A percentile compares a stretch with the other conserved stretches of the same genome.
Conservation (phyloP, 2,113 vertebrate species). For the Murina feae region DNA sequence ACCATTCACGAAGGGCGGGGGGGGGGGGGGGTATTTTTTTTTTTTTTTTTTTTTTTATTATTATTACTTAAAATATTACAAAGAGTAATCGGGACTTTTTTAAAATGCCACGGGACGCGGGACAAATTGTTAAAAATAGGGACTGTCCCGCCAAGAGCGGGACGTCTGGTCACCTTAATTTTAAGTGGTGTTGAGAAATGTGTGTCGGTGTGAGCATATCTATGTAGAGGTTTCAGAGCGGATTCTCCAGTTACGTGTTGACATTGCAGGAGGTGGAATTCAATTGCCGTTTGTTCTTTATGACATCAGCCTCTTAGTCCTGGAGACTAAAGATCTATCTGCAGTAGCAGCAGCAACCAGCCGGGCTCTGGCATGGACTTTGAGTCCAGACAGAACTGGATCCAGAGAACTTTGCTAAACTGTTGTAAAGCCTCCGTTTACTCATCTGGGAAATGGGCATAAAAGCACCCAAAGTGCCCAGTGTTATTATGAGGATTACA, state of each 20-base stretch:
- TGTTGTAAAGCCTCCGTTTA: neutral
- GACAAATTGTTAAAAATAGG: too few species aligned
- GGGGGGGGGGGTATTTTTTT: too few species aligned
- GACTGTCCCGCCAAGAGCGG: too few species aligned
- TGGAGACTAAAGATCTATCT: neutral
- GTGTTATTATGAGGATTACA: neutral
- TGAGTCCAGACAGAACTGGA: neutral
- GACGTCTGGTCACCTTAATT: too few species aligned
- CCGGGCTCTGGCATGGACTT: neutral
- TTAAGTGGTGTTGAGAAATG: neutral
- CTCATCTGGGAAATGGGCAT: neutral
- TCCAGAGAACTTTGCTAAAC: neutral
- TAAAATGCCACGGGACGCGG: too few species aligned
- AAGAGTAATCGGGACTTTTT: too few species aligned
- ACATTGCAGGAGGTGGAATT: neutral
- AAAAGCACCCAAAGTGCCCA: neutral
- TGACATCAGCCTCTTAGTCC: neutral
- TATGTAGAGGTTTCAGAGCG: neutral
- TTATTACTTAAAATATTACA: too few species aligned
- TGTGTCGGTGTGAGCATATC: neutral
- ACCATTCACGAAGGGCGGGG: too few species aligned
- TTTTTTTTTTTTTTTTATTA: too few species aligned
- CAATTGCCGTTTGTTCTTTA: neutral
- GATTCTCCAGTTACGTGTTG: neutral
- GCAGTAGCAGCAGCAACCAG: neutral